These are phyloP conservation scores for Torymus tubicola DNA, from an alignment of 2,888 invertebrate genomes.

Conservation along the genomic window DNA sequence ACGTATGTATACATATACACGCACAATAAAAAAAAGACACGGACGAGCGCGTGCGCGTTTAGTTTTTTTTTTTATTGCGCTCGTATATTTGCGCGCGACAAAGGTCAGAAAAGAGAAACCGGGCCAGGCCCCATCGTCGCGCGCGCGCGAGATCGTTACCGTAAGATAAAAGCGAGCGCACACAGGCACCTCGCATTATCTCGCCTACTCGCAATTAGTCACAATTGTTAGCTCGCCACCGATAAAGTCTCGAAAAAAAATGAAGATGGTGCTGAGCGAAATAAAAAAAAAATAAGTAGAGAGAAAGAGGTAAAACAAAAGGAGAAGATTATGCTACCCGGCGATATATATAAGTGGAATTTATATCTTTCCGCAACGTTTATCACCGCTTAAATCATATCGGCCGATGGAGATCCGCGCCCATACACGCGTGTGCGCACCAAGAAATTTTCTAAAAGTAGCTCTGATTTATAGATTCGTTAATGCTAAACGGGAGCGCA, in stretches of 20 bases:
- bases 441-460: slow-evolving; percentile 9
- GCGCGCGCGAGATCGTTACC: slow-evolving; percentile 8
- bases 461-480: slow-evolving; percentile 33
- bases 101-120: slow-evolving; percentile 44
- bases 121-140: slow-evolving; percentile 2
- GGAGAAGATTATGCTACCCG: background rate
- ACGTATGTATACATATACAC: background rate
- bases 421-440: too few species aligned
- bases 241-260: slow-evolving; percentile 4
- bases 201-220: slow-evolving; percentile 28
- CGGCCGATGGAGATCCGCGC: background rate
- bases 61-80: slow-evolving; percentile 17
- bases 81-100: slow-evolving; percentile 24
- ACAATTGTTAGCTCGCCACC: slow-evolving; percentile 14
- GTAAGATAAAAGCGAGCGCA: slow-evolving; percentile 32
- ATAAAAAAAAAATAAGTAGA: background rate
- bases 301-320: background rate
- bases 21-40: background rate
- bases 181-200: slow-evolving; percentile 21
- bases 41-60: background rate
- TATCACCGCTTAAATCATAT: slow-evolving; percentile 21
- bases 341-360: slow-evolving; percentile 13
- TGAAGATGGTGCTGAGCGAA: background rate
- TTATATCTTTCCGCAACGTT: slow-evolving; percentile 15
- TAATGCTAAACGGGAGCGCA: slow-evolving; percentile 23